These are phyloP conservation scores for Syrmaticus mikado DNA, from an alignment of 2,113 vertebrate genomes.

Conservation along the genomic window DNA sequence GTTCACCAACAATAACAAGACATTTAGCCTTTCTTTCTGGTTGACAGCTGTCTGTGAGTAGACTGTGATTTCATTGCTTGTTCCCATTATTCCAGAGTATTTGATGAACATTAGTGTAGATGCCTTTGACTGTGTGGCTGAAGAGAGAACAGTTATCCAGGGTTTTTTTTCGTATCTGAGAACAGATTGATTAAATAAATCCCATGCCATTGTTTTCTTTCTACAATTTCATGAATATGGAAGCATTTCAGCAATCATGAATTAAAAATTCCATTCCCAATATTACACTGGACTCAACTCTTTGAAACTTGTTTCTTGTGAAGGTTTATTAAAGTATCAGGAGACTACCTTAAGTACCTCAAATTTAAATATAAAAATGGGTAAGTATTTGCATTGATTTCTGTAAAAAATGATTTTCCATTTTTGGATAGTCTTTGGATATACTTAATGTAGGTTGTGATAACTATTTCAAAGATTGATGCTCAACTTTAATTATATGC, in stretches of 20 bases:
- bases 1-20: neutral
- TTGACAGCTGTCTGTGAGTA: neutral
- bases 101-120: conserved; percentile 28
- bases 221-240: neutral
- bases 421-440: neutral
- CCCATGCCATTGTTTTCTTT: neutral
- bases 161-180: neutral
- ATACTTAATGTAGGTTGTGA: neutral
- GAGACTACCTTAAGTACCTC: neutral
- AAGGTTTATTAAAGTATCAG: neutral
- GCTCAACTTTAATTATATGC: neutral
- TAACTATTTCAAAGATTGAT: neutral
- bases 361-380: neutral
- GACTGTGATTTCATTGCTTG: conserved; percentile 28
- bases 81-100: conserved; percentile 5
- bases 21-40: neutral
- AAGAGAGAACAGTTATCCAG: neutral
- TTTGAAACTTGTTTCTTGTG: neutral
- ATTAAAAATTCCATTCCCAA: neutral
- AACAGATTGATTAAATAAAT: neutral
- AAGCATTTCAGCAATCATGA: neutral
- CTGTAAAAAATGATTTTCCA: neutral
- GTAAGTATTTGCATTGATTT: neutral
- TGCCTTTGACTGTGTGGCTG: conserved; percentile 19
- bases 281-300: neutral